phyloP scores from a whole-genome alignment of 1,140 invertebrate genomes.

The Pseudachorutes palmiensis region DNA sequence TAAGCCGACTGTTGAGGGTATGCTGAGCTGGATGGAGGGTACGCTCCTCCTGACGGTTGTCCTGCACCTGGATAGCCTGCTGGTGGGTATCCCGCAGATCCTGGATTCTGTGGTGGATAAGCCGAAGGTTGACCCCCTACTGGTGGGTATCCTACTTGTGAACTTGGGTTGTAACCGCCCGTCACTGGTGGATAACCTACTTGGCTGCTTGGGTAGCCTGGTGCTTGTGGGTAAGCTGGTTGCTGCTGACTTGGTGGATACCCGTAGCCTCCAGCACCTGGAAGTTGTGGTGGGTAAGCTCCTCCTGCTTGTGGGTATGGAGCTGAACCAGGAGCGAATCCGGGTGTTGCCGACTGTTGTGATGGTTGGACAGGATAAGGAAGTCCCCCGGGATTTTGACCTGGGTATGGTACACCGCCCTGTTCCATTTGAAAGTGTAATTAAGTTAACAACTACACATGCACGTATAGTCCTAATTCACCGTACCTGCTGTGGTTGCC shows the following conservation, averaged over 20 bases:
- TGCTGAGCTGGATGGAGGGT: not conserved
- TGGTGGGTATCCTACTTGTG: no score
- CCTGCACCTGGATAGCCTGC: not conserved
- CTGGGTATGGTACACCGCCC: not conserved
- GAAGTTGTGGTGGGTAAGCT: not conserved
- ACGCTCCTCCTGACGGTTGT: not conserved
- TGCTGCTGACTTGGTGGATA: not conserved
- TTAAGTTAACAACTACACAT: not conserved
- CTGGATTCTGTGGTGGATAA: not conserved
- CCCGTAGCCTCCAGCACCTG: not conserved
- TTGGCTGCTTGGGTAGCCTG: no score
- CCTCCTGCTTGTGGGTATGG: slow-evolving; percentile 6
- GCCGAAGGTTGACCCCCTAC: no score
- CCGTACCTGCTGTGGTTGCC: not conserved
- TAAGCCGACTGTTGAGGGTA: slow-evolving; percentile 2
- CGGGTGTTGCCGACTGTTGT: not conserved
- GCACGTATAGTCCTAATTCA: not conserved
- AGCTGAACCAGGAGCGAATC: not conserved
- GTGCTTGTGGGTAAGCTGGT: not conserved
- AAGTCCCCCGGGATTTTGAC: slow-evolving; percentile 4
- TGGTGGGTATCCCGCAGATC: not conserved
- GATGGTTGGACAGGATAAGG: not conserved
- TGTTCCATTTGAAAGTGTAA: not conserved
- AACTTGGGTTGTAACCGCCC: no score
- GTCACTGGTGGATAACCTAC: no score